Base-by-base conservation (phyloP, 2,113 vertebrate genomes). In the Merops nubicus region DNA sequence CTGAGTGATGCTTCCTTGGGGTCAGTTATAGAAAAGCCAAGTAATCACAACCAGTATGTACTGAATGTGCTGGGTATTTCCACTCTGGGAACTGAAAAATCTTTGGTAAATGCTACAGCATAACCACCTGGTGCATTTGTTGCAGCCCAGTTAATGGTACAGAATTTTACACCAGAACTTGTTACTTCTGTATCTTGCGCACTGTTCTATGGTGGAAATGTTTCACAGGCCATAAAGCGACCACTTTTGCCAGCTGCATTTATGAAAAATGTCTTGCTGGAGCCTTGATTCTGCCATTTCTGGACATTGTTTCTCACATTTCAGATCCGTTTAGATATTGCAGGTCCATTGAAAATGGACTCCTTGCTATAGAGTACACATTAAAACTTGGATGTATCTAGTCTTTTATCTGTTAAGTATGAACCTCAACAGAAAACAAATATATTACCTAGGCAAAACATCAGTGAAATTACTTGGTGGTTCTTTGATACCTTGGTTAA, bases 231-330 rank as follows among this genome's bases (percentile, higher is more conserved):
- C 5, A 4, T 68, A 68, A 87, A 87, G n/a, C 54, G 74, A 29
- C 48, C 56, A 26, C 34, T 77, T 80, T 68, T 78, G 47, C 31
- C 21, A 81, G 38, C 11, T 89, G 15, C 14, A 14, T 12, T 29
- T 48, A 48, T 48, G 12, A 65, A 88, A 78, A 77, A 75, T 47
- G 36, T 5, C 29, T 72, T 64, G 20, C 29, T 88, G 40, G 21
- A 54, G 15, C 20, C 17, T 59, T 82, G 31, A 22, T 9, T 76
- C 34, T 69, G 15, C 9, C 65, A 13, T 64, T 0, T 0, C 38
- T 74, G 15, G 29, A 70, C 47, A 23, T 38, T 64, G 17, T 43
- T 2, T 17, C n/a, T 34, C 34, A 22, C 0, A 0, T 22, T 62
- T 83, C 54, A 50, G 26, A n/a, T 67, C 20, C 50, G 9, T 62